phyloP scores from a whole-genome alignment of 2,113 vertebrate genomes.

The Enhydra lutris region DNA sequence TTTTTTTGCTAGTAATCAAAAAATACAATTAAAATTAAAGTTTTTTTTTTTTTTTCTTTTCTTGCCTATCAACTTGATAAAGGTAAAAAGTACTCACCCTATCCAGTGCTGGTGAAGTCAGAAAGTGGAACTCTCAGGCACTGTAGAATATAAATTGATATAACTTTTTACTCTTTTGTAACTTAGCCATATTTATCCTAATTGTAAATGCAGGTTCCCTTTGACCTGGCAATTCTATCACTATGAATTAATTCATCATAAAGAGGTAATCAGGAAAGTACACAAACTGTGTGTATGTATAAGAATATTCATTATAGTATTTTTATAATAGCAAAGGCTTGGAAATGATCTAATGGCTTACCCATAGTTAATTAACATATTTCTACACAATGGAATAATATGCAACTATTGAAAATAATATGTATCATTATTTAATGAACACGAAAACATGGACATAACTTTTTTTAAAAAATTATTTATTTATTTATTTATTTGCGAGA shows the following conservation, averaged over 20 bases:
- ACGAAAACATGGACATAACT: not conserved
- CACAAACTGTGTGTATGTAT: not conserved
- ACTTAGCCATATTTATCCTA: not conserved
- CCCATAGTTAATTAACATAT: not conserved
- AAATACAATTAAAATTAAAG: not conserved
- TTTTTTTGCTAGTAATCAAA: slow-evolving; percentile 2
- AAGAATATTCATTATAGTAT: slow-evolving; percentile 17
- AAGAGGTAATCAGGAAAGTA: not conserved
- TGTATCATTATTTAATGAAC: not conserved
- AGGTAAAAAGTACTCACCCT: not conserved
- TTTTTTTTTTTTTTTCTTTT: not conserved
- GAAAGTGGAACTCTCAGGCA: not conserved
- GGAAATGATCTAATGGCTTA: slow-evolving; percentile 21
- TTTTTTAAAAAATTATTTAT: not conserved
- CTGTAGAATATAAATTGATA: not conserved
- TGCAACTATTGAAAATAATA: slow-evolving; percentile 15
- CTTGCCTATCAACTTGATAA: not conserved
- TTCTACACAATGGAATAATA: not conserved
- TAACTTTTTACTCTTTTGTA: not conserved
- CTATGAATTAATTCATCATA: slow-evolving; percentile 25
- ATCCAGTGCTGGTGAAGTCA: not conserved
- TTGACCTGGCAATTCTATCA: not conserved
- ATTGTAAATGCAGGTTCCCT: not conserved
- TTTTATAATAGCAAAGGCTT: slow-evolving; percentile 15
- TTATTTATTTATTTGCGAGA: too few species aligned